These are phyloP conservation scores for Falco novaeseelandiae DNA, from an alignment of 2,797 vertebrate species.

Conservation along the genomic window DNA sequence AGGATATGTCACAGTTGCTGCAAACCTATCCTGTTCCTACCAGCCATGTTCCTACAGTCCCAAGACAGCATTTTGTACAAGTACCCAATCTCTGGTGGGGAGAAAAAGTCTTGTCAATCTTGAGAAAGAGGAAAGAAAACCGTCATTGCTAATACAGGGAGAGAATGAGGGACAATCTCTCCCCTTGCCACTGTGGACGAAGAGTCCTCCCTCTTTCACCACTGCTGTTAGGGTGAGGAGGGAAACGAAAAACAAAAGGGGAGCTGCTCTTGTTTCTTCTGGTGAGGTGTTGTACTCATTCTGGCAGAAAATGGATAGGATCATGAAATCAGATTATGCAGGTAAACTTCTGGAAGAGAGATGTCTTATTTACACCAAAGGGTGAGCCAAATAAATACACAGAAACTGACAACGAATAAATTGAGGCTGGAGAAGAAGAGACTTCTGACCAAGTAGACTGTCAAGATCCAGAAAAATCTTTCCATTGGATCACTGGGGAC, in stretches of 20 bases:
- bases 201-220: not conserved
- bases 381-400: not conserved
- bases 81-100: not conserved
- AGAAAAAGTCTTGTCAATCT: not conserved
- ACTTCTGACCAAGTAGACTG: not conserved
- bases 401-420: not conserved
- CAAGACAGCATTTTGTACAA: not conserved
- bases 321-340: not conserved
- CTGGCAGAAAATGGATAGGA: not conserved
- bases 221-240: not conserved
- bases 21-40: not conserved
- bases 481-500: not conserved
- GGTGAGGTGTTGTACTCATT: not conserved
- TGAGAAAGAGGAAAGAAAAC: not conserved
- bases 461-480: not conserved
- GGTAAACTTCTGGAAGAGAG: not conserved
- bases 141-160: not conserved
- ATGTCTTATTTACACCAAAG: not conserved
- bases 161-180: not conserved
- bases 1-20: accelerated
- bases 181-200: accelerated
- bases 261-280: not conserved
- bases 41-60: not conserved
- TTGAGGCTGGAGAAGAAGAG: not conserved
- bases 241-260: not conserved